Conservation (phyloP, 2,888 invertebrate species). For the Sminthurinus aureus region DNA sequence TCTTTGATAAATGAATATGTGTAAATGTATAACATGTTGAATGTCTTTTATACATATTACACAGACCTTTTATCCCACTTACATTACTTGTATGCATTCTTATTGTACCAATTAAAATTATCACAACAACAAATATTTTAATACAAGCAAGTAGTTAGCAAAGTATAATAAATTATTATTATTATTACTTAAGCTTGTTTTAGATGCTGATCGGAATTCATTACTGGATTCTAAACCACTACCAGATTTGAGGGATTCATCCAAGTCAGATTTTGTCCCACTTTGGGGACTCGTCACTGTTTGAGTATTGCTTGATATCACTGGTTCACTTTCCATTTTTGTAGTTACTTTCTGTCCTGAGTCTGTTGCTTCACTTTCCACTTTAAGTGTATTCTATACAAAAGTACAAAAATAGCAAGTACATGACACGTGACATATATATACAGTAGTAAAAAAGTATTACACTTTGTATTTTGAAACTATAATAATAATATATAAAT, state of each 20-base stretch:
- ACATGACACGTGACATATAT: too few relatives aligned
- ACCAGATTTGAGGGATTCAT: constrained; percentile 49
- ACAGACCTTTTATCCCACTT: too few relatives aligned
- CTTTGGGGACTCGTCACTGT: not conserved
- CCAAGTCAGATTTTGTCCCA: constrained; percentile 40
- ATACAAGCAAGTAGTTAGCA: too few relatives aligned
- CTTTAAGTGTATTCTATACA: constrained; percentile 39
- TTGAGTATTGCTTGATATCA: constrained; percentile 19
- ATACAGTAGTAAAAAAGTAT: too few relatives aligned
- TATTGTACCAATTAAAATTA: too few relatives aligned
- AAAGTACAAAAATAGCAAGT: not conserved
- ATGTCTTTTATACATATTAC: too few relatives aligned
- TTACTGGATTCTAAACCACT: constrained; percentile 34
- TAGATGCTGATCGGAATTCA: constrained; percentile 26
- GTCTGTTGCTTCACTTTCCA: constrained; percentile 40
- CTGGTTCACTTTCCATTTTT: constrained; percentile 52
- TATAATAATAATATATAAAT: too few relatives aligned
- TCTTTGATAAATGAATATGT: not conserved
- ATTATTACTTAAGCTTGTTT: constrained; percentile 32
- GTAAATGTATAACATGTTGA: not conserved
- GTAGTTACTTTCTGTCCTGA: not conserved
- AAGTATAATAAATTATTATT: too few relatives aligned
- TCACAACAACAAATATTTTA: too few relatives aligned
- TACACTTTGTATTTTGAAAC: too few relatives aligned
- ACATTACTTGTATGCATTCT: too few relatives aligned